These are phyloP conservation scores for Sebastes vulpes DNA, from an alignment of 2,797 vertebrate species.

Conservation along the genomic window DNA sequence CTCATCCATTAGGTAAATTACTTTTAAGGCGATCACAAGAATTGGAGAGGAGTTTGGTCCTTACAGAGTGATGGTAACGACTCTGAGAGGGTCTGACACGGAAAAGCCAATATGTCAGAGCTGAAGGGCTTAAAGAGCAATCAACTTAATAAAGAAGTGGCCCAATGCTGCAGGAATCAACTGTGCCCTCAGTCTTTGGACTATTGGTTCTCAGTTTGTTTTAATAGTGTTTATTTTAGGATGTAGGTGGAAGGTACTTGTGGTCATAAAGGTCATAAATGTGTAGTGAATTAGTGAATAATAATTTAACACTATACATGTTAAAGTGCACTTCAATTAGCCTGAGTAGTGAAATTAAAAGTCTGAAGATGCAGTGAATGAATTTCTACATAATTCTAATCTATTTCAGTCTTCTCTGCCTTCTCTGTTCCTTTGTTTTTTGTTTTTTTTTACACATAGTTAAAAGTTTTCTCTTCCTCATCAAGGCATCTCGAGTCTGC, in stretches of 20 bases:
- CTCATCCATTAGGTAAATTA: constrained; percentile 96
- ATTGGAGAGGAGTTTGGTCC: constrained; percentile 91
- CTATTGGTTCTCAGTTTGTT: background rate
- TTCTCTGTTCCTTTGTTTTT: background rate
- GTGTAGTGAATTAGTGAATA: background rate
- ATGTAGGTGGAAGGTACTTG: background rate
- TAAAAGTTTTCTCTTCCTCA: background rate
- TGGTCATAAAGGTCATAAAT: background rate
- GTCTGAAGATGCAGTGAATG: background rate
- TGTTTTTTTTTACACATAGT: background rate
- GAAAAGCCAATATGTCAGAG: constrained; percentile 90
- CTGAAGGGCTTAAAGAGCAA: constrained; percentile 82
- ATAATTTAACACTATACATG: background rate
- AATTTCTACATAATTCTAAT: background rate
- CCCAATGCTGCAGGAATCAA: constrained; percentile 7
- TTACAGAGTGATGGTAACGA: constrained; percentile 84
- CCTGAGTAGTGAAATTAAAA: background rate
- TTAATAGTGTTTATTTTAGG: background rate
- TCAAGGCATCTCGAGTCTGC: background rate
- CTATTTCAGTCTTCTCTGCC: background rate
- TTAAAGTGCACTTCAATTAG: background rate
- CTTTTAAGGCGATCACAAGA: constrained; percentile 88
- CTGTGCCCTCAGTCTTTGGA: background rate
- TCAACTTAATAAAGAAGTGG: constrained; percentile 57
- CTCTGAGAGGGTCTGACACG: constrained; percentile 84